Conservation (phyloP, 2,888 invertebrate genomes). For the Pandemis cinnamomeana region DNA sequence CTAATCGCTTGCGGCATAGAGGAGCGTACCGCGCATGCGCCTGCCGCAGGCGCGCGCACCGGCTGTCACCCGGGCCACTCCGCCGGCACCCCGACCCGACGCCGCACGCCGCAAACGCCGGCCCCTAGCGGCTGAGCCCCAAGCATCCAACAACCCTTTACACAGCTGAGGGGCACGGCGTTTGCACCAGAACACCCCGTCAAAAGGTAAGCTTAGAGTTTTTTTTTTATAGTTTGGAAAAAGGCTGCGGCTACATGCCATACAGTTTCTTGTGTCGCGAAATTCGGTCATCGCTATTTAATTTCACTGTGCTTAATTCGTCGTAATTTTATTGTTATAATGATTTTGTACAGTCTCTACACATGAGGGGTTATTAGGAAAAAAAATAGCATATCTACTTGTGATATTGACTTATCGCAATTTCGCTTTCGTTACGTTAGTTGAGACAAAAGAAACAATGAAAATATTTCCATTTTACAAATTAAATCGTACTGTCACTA, state of each 20-base stretch:
- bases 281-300: not conserved
- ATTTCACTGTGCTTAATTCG: not conserved
- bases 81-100: conserved; percentile 78
- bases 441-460: not conserved
- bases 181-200: conserved; percentile 73
- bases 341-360: too few species aligned
- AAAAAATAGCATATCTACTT: not conserved
- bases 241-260: not conserved
- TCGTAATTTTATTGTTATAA: not conserved
- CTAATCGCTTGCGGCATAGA: conserved; percentile 50
- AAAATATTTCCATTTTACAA: not conserved
- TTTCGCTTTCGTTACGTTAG: not conserved
- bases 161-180: conserved; percentile 71
- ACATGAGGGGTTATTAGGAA: not conserved
- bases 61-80: conserved; percentile 72
- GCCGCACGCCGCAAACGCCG: conserved; percentile 75
- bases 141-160: conserved; percentile 59
- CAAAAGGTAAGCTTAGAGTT: conserved; percentile 64
- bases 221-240: not conserved
- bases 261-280: not conserved
- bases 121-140: conserved; percentile 81
- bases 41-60: conserved; percentile 71
- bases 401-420: not conserved
- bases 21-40: conserved; percentile 67
- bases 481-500: not conserved